A percentile compares a stretch with the other conserved stretches of the same genome.
phyloP scores from a whole-genome alignment of 2,888 invertebrate species.

The Cephus runcator region DNA sequence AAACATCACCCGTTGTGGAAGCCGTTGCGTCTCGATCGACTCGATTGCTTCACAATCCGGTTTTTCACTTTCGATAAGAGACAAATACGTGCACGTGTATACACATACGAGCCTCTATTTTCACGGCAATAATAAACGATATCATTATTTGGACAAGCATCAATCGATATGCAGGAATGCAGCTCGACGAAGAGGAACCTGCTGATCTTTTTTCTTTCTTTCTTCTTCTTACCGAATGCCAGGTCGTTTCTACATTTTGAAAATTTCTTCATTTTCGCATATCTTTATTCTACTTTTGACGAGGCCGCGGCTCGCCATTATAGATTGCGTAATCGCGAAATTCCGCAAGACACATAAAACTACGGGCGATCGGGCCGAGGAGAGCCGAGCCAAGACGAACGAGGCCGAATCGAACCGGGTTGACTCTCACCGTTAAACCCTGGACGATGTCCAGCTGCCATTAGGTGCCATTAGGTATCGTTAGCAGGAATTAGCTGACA shows the following conservation, averaged over 20 bases:
- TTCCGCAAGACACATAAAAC: neutral
- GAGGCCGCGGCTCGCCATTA: neutral
- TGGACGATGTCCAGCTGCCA: neutral
- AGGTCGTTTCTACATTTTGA: neutral
- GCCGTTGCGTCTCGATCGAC: neutral
- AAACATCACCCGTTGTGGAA: neutral
- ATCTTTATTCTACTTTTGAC: neutral
- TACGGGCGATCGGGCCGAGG: neutral
- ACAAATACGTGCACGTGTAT: neutral
- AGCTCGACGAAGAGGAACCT: neutral
- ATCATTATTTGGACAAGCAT: neutral
- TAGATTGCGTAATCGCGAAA: neutral
- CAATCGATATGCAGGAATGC: neutral
- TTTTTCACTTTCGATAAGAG: neutral
- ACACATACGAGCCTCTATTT: neutral
- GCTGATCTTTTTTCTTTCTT: neutral
- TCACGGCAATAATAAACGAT: neutral
- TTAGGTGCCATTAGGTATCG: neutral
- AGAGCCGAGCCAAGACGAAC: neutral
- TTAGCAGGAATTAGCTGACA: neutral
- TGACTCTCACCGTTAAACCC: neutral
- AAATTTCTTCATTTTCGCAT: neutral
- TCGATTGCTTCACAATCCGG: neutral
- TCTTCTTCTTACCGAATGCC: neutral
- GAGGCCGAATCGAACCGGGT: neutral